phyloP scores from a whole-genome alignment of 2,113 vertebrate genomes.

The Malurus alboscapulatus region DNA sequence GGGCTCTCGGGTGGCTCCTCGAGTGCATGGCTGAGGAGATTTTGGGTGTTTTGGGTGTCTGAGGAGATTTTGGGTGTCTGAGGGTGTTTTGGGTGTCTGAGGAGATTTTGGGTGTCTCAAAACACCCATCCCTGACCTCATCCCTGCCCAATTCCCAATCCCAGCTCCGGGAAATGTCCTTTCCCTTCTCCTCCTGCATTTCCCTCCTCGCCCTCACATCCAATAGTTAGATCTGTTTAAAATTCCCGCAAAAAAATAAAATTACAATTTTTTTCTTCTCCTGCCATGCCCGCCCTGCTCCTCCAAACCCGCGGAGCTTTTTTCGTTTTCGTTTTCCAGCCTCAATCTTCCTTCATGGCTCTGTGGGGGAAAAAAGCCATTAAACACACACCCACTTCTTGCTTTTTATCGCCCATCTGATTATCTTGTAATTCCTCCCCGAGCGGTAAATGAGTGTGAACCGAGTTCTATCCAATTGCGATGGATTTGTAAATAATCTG shows the following conservation, averaged over 20 bases:
- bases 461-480: background rate
- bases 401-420: conserved; percentile 10
- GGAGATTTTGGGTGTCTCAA: too few species aligned
- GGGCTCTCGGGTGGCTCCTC: background rate
- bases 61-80: too few species aligned
- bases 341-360: background rate
- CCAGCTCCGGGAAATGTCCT: background rate
- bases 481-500: conserved; percentile 30
- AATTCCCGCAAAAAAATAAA: background rate
- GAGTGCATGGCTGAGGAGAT: too few species aligned
- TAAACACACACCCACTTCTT: background rate
- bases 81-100: too few species aligned
- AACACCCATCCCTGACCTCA: background rate
- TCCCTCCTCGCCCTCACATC: background rate
- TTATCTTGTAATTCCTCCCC: background rate
- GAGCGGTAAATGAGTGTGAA: background rate
- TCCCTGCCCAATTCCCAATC: background rate
- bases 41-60: too few species aligned
- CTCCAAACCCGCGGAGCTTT: background rate
- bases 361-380: background rate
- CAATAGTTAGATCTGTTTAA: background rate
- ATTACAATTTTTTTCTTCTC: background rate
- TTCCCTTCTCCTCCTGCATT: fast-evolving
- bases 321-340: background rate
- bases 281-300: background rate